A percentile compares a stretch with the other conserved stretches of the same genome.
These are phyloP conservation scores for Zalophus californianus DNA, from an alignment of 2,797 vertebrate species.

Conservation along the genomic window DNA sequence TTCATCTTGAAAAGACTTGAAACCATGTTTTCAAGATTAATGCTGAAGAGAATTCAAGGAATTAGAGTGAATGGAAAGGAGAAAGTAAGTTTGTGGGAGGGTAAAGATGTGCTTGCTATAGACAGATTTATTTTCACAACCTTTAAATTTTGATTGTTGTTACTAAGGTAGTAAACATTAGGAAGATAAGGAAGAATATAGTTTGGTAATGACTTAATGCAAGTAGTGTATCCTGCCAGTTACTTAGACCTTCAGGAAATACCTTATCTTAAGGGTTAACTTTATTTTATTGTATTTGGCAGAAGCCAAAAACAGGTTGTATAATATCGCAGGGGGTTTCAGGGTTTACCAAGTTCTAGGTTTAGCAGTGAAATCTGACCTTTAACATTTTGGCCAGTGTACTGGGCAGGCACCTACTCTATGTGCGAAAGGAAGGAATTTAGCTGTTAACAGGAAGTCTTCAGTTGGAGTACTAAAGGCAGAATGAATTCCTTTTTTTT, in stretches of 20 bases:
- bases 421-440: conserved; percentile 58
- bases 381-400: conserved; percentile 53
- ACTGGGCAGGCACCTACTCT: neutral
- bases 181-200: neutral
- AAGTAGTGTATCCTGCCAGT: neutral
- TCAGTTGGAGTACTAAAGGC: conserved; percentile 63
- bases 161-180: conserved; percentile 8
- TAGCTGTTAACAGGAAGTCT: conserved; percentile 65
- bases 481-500: conserved; percentile 65
- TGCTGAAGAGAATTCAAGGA: neutral
- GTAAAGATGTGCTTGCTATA: neutral
- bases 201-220: conserved; percentile 1
- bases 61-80: conserved; percentile 50
- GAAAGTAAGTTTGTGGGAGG: conserved; percentile 23
- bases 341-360: neutral
- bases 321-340: neutral
- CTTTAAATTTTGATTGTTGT: conserved; percentile 42
- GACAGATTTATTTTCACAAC: conserved; percentile 30
- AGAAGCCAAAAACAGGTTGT: conserved; percentile 50
- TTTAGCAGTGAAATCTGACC: conserved; percentile 68
- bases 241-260: conserved; percentile 29
- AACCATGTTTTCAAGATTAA: neutral
- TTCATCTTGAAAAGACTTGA: conserved; percentile 56
- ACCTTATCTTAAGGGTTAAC: conserved; percentile 25
- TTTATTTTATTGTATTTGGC: conserved; percentile 40